Percentiles rank a stretch among this genome's conserved stretches.
Conservation (phyloP, 2,797 vertebrate genomes). For the Silurus lanzhouensis region DNA sequence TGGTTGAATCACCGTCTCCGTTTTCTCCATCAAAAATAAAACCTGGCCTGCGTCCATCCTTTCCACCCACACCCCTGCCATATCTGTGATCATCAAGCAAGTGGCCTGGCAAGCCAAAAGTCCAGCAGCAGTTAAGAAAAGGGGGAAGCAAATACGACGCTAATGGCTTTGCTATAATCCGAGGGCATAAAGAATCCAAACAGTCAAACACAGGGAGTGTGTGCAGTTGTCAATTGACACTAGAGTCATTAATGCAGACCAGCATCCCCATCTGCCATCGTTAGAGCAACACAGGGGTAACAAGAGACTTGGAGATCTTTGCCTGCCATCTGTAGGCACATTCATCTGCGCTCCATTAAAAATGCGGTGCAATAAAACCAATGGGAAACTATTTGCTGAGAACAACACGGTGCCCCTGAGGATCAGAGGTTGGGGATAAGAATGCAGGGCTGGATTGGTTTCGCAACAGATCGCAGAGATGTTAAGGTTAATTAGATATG, state of each 20-base stretch:
- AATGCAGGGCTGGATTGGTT: neutral
- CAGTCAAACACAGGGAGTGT: conserved; percentile 30
- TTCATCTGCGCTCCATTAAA: conserved; percentile 58
- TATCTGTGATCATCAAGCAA: conserved; percentile 2
- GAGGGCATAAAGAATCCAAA: neutral
- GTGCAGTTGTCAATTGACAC: conserved; percentile 11
- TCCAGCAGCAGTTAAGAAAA: neutral
- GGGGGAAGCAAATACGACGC: neutral
- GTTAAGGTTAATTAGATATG: conserved; percentile 60
- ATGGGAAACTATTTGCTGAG: conserved; percentile 53
- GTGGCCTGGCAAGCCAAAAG: neutral
- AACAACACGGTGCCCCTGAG: neutral
- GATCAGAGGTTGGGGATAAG: neutral
- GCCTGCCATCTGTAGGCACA: conserved; percentile 55
- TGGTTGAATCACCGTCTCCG: neutral
- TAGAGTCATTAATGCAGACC: conserved; percentile 67
- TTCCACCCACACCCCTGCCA: neutral
- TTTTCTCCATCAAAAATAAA: neutral
- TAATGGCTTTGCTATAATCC: conserved; percentile 6
- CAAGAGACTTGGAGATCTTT: conserved; percentile 59
- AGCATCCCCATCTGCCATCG: conserved; percentile 66
- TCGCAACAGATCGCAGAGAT: conserved; percentile 32
- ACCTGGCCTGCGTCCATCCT: neutral
- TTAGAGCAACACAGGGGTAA: conserved; percentile 62
- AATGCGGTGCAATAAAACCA: conserved; percentile 60